Base-by-base conservation (phyloP, 2,113 vertebrate species). In the Cottus gobio region DNA sequence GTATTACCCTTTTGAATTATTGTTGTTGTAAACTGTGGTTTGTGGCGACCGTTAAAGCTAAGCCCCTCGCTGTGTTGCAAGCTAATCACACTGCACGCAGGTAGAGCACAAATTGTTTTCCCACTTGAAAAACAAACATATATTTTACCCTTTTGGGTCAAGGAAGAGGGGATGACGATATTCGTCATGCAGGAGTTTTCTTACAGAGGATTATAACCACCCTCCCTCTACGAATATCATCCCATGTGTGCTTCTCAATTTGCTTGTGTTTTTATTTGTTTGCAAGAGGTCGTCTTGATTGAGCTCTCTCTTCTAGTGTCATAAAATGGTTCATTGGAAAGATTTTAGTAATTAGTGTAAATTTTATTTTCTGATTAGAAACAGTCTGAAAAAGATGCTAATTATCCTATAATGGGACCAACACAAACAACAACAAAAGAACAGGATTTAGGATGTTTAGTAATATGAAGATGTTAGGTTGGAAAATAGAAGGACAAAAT, bases 371-470 rank as follows among this genome's bases (percentile, higher is more conserved):
- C 9, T 15, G 16, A 6, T 48, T 58, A 58, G 6, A 18, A 60
- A 60, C 28, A 58, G 26, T 16, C 56, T 58, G 6, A 16, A 66
- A 31, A 69, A 42, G 7, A 44, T 57, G 20, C 77, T 28, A 57
- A 58, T 66, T 18, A 68, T 20, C 20, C 7, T 34, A 31, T 50
- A 37, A 36, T 46, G 36, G 20, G 31, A 58, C 30, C 16, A 7
- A 37, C 26, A 30, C 16, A 6, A 58, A 56, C 24, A 30, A 28
- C 8, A 57, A 56, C n/a, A 54, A n/a, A n/a, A n/a, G n/a, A n/a
- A n/a, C n/a, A n/a, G n/a, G 54, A 36, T 74, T 77, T 60, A 61
- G 52, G 10, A 46, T 69, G 63, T 73, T 73, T 48, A 20, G 72
- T 69, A 68, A 63, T 57, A 56, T 24, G 11, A 74, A 30, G 56